Base-by-base conservation (phyloP, 2,797 vertebrate genomes). In the Liasis olivaceus region DNA sequence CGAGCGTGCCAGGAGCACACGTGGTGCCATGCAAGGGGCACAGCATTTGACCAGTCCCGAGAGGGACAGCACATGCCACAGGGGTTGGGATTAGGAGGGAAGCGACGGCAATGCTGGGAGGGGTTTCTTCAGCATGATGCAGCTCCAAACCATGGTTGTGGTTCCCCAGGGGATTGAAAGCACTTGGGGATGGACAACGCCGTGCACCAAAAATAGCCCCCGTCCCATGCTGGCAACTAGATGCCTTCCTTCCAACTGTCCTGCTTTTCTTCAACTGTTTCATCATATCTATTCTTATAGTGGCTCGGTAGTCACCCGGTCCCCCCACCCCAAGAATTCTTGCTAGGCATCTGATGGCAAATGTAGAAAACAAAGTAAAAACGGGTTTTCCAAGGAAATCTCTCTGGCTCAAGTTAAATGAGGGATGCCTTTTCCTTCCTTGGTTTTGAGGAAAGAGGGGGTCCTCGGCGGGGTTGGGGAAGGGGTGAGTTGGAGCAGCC, bases 101-200 rank as follows among this genome's bases (percentile, higher is more conserved):
- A 9, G 17, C 1, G 2, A 17, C 31, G 9, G 17, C 66, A 15
- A 13, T 14, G 13, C 64, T 31, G 5, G 31, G 6, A 5, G 0
- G n/a, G 26, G 63, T 0, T 54, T 54, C 51, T 54, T 6, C 5
- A 3, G 63, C 26, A 28, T 9, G 11, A 28, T 3, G 26, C 26
- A 26, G 28, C 62, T 63, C 24, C 64, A n/a, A 14, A 6, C 5
- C 12, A 2, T 3, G 63, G 2, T 15, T 22, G 69, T 31, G 14
- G 36, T 3, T 42, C 31, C 11, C 36, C 11, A 22, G 72, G 72
- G 36, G 22, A 47, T 81, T 12, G 42, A 81, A 47, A 47, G 36
- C 20, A 1, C 72, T 9, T 1, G 2, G 15, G 31, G 15, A 31
- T 36, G 31, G 69, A 20, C 0, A 31, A 2, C 3, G 72, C 1